Base-by-base conservation (phyloP, 2,797 vertebrate species). In the Muscicapa striata region DNA sequence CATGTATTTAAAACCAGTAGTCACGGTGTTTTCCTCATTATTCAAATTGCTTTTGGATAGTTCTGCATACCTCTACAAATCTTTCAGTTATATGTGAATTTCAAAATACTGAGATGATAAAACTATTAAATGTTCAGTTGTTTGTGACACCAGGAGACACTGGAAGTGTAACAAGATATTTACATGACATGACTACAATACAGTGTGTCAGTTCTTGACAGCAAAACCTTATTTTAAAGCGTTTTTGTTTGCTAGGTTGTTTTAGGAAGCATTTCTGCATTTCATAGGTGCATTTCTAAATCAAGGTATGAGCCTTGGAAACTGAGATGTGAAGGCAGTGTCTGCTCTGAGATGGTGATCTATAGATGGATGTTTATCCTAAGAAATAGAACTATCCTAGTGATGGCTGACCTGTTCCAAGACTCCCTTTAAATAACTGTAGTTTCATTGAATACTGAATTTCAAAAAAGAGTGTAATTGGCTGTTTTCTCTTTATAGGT, bases 21-120 rank as follows among this genome's bases (percentile, higher is more conserved):
- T 93, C 85, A 46, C 0, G 5, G 27, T 92, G 30, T 74, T 93
- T 89, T 95, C 79, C 69, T 94, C 54, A 86, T 90, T 82, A 58
- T 93, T 96, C 58, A 77, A 52, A 84, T 80, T 66, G 11, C 54
- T 77, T 95, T 83, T 84, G 85, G 75, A 78, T 66, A 83, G 16
- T 58, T 69, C 23, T 68, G 5, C 11, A 1, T 63, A 66, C 36
- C 24, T 66, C 17, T 64, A 46, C 12, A 76, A 66, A 73, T 57
- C 16, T 67, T 78, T 18, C n/a, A 68, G 20, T 48, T 85, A 48
- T 27, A 30, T 48, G 11, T 66, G 32, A 55, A 67, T 54, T 73
- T 41, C 22, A 78, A 81, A 78, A 84, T 52, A 38, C 19, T 46
- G 36, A 72, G n/a, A 29, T 61, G 32, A 14, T 36, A 61, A 79